These are phyloP conservation scores for Naja naja DNA, from an alignment of 2,113 vertebrate species.

Conservation along the genomic window DNA sequence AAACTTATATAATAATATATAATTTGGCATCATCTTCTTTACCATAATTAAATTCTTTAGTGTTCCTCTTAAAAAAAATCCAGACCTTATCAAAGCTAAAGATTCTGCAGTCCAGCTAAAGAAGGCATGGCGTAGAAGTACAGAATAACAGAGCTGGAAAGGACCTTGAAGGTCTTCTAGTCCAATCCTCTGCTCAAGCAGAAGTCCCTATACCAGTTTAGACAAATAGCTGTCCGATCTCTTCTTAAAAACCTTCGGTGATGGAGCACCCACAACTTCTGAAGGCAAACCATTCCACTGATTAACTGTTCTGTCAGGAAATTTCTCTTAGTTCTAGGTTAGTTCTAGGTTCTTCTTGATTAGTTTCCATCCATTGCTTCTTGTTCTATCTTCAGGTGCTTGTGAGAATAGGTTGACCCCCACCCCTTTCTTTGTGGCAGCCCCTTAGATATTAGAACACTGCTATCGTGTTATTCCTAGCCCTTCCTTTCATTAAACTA, in stretches of 20 bases:
- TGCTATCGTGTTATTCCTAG: background rate
- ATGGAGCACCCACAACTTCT: too few relatives aligned
- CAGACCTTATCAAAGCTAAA: background rate
- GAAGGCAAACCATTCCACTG: too few relatives aligned
- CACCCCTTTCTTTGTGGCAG: background rate
- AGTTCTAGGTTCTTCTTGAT: too few relatives aligned
- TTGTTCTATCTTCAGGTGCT: too few relatives aligned
- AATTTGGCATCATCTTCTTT: background rate
- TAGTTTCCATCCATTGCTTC: too few relatives aligned
- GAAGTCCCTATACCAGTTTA: too few relatives aligned
- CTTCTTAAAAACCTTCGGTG: too few relatives aligned
- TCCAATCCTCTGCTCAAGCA: too few relatives aligned
- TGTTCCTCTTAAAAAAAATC: background rate
- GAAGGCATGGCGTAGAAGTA: background rate
- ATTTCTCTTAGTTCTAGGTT: too few relatives aligned
- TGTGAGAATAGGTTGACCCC: background rate
- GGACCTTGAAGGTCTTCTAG: too few relatives aligned
- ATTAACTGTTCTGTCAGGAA: too few relatives aligned
- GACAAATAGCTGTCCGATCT: too few relatives aligned
- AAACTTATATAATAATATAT: background rate
- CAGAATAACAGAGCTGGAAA: background rate
- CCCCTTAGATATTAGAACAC: background rate
- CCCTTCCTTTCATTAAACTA: background rate
- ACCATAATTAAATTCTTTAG: background rate
- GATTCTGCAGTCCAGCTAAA: background rate